phyloP scores from a whole-genome alignment of 2,888 invertebrate species.

The Plemyria rubiginata region DNA sequence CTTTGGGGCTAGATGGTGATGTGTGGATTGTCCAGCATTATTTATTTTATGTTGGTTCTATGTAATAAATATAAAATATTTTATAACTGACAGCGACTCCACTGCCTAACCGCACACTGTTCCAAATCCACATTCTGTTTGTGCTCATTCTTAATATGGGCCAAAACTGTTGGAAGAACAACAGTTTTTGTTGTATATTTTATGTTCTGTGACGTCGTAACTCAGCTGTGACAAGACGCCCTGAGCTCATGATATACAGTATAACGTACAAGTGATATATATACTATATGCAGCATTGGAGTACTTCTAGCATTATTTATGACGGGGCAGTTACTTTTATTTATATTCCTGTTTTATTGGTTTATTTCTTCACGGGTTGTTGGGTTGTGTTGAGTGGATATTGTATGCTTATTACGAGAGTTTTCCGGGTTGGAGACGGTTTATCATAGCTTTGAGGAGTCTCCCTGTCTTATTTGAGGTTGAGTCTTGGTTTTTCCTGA shows the following conservation, averaged over 20 bases:
- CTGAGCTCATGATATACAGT: conserved; percentile 59
- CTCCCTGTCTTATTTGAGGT: neutral
- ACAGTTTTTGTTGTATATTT: conserved; percentile 84
- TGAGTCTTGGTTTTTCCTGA: too few relatives aligned
- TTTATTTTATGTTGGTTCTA: too few relatives aligned
- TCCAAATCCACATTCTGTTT: conserved; percentile 82
- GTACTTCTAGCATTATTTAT: conserved; percentile 68
- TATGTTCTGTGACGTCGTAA: conserved; percentile 83
- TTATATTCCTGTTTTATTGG: conserved; percentile 78
- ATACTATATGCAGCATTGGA: conserved; percentile 52
- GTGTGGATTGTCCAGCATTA: too few relatives aligned
- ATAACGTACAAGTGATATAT: conserved; percentile 62
- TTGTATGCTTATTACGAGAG: conserved; percentile 53
- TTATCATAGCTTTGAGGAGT: conserved; percentile 15
- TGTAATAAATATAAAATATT: too few relatives aligned
- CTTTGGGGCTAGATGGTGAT: too few relatives aligned
- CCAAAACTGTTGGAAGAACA: conserved; percentile 84
- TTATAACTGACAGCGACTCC: conserved; percentile 54
- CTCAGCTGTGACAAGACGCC: conserved; percentile 75
- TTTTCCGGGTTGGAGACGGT: conserved; percentile 34
- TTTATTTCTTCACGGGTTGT: conserved; percentile 78
- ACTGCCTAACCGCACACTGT: conserved; percentile 46
- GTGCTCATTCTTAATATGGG: conserved; percentile 84
- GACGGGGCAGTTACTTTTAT: conserved; percentile 75
- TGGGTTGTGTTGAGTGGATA: conserved; percentile 69